Percentiles rank a stretch among this genome's conserved stretches.
phyloP scores from a whole-genome alignment of 2,113 vertebrate species.

The Hyperopisus bebe region DNA sequence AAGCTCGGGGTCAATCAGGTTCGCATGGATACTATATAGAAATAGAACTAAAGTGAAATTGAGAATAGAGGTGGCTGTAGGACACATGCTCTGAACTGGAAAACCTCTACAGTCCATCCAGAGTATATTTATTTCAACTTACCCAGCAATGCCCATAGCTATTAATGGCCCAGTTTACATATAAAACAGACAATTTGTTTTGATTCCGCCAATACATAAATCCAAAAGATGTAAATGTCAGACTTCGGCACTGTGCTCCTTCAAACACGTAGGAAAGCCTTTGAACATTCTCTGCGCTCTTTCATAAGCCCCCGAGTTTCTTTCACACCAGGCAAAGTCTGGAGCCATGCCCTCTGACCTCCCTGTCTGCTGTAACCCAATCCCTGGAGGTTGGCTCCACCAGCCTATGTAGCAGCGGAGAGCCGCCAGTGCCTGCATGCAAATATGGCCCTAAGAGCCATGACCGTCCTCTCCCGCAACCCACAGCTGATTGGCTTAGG shows the following conservation, averaged over 20 bases:
- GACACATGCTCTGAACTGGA: neutral
- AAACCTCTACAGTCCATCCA: neutral
- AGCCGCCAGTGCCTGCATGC: neutral
- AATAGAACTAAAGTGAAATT: neutral
- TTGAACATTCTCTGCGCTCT: constrained; percentile 17
- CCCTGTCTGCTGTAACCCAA: constrained; percentile 60
- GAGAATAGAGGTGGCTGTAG: neutral
- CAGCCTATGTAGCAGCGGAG: neutral
- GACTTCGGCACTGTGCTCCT: neutral
- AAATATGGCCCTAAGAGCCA: constrained; percentile 22
- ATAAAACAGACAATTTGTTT: neutral
- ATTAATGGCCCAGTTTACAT: neutral
- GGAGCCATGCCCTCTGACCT: constrained; percentile 45
- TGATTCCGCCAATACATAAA: neutral
- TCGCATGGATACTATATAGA: neutral
- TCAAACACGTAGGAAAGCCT: neutral
- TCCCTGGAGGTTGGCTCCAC: neutral
- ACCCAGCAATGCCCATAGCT: neutral
- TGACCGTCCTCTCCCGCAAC: constrained; percentile 70
- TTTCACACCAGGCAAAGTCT: constrained; percentile 32
- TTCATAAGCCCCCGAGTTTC: constrained; percentile 39
- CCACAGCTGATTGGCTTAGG: constrained; percentile 70
- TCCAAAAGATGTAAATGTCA: neutral
- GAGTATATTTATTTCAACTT: neutral
- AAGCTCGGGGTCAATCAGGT: neutral